Evolutionary conservation across 2,113 vertebrate species (phyloP), one percentile per base, ranked within the genome.

Genomic region (Blennius ocellaris): DNA sequence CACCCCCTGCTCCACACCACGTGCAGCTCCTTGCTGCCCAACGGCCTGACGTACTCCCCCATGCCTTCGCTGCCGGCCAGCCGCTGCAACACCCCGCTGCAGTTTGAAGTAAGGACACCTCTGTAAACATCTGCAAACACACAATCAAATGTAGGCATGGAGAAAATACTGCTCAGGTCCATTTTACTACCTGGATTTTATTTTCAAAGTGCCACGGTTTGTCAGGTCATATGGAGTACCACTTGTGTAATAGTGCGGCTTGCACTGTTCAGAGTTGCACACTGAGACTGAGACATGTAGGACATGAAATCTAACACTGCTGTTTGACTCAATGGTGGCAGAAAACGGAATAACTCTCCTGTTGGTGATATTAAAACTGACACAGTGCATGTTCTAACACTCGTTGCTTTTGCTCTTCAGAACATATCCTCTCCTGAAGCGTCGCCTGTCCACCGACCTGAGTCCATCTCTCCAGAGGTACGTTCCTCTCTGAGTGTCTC

Each of bases 41-140:
- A 95, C 3, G 91, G 94, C 77, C 30, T 95, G 47, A 73, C 90
- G 75, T 98, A 95, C 92, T 99, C 98, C 1, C 97, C 97, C 8
- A 92, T 97, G 83, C 92, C 94, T 61, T 97, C 97, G 2, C 95
- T 96, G 84, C 94, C 96, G 76, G 92, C 97, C 90, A 98, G 97
- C 90, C 96, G 96, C 92, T 99, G 97, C 93, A 98, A 98, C 95
- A 99, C 97, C 65, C 97, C 97, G 47, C 93, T 98, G 91, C 97
- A 98, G 82, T 99, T 99, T 79, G 97, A 99, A 95, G 97, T 99
- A 94, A 81, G 81, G 6, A 1, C 17, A 12, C 10, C 4, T 11
- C 12, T 45, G 8, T 16, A 44, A 37, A 7, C 47, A n/a, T 43
- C 10, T 43, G 7, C 41, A 12, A 47, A 11, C 45, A 30, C 21